Evolutionary conservation across 2,888 invertebrate species (phyloP).

Genomic region (Hydrotaea cyrtoneurina): DNA sequence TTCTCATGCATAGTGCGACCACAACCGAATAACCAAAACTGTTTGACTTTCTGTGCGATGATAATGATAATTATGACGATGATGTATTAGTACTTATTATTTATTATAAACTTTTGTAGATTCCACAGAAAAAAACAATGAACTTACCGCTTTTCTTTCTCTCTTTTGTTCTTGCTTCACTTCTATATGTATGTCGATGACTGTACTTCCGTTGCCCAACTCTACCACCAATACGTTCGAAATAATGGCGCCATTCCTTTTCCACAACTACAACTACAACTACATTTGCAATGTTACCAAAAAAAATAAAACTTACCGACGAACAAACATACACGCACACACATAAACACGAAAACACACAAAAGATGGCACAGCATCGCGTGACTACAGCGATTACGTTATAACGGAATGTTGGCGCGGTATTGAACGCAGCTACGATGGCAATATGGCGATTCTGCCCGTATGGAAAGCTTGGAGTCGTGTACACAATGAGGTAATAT

Average conservation of each 20-base stretch:
- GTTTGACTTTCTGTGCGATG: background rate
- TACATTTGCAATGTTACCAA: slow-evolving; percentile 44
- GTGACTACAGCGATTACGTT: slow-evolving; percentile 84
- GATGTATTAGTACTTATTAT: background rate
- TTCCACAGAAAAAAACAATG: slow-evolving; percentile 4
- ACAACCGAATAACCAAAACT: background rate
- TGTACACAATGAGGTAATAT: slow-evolving; percentile 84
- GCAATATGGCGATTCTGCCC: slow-evolving; percentile 87
- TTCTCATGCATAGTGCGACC: background rate
- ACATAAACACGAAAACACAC: slow-evolving; percentile 37
- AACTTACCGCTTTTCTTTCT: slow-evolving; percentile 15
- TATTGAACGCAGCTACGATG: slow-evolving; percentile 84
- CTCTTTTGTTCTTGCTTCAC: background rate
- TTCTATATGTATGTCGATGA: slow-evolving; percentile 50
- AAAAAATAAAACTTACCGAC: slow-evolving; percentile 39
- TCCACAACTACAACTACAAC: background rate
- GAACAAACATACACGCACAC: slow-evolving; percentile 42
- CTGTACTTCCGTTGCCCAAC: slow-evolving; percentile 67
- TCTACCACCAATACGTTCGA: slow-evolving; percentile 39
- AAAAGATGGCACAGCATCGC: slow-evolving; percentile 81
- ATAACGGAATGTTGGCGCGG: slow-evolving; percentile 90
- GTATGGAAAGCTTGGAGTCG: slow-evolving; percentile 91
- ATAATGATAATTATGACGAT: background rate
- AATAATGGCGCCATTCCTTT: slow-evolving; percentile 68
- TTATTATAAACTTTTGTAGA: slow-evolving; percentile 1